phyloP scores from a whole-genome alignment of 2,113 vertebrate genomes.

The Erinaceus europaeus region DNA sequence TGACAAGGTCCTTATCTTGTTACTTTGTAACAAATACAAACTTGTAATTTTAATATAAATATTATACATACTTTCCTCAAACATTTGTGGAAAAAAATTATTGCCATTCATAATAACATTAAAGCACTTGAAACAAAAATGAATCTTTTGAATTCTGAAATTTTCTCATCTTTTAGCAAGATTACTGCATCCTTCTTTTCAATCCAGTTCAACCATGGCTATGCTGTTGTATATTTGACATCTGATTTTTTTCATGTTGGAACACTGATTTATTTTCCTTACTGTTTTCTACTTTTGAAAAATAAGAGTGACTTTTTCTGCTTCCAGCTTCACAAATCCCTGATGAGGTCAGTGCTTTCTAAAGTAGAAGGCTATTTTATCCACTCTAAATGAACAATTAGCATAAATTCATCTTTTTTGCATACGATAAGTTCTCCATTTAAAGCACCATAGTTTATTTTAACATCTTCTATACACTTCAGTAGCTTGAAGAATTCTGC shows the following conservation, averaged over 20 bases:
- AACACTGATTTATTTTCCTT: slow-evolving; percentile 33
- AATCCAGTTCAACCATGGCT: not conserved
- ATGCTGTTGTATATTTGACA: not conserved
- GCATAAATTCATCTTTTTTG: slow-evolving; percentile 66
- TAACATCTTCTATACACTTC: slow-evolving; percentile 64
- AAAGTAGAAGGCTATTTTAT: slow-evolving; percentile 61
- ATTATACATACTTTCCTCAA: not conserved
- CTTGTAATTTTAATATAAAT: not conserved
- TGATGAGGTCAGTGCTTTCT: slow-evolving; percentile 54
- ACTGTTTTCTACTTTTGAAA: slow-evolving; percentile 48
- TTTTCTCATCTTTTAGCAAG: not conserved
- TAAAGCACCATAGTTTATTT: slow-evolving; percentile 57
- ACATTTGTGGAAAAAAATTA: not conserved
- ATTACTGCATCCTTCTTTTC: not conserved
- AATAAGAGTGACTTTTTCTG: slow-evolving; percentile 29
- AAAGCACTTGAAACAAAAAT: not conserved
- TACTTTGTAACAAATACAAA: not conserved
- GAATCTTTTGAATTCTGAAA: not conserved
- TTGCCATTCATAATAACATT: not conserved
- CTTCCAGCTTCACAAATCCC: slow-evolving; percentile 36
- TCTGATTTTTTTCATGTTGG: not conserved
- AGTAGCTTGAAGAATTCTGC: slow-evolving; percentile 61
- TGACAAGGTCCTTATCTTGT: not conserved
- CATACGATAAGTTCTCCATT: slow-evolving; percentile 52
- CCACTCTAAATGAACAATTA: slow-evolving; percentile 66